These are phyloP conservation scores for Lytechinus pictus DNA, from an alignment of 35 echinoderm and acorn worm genomes.

Conservation along the genomic window DNA sequence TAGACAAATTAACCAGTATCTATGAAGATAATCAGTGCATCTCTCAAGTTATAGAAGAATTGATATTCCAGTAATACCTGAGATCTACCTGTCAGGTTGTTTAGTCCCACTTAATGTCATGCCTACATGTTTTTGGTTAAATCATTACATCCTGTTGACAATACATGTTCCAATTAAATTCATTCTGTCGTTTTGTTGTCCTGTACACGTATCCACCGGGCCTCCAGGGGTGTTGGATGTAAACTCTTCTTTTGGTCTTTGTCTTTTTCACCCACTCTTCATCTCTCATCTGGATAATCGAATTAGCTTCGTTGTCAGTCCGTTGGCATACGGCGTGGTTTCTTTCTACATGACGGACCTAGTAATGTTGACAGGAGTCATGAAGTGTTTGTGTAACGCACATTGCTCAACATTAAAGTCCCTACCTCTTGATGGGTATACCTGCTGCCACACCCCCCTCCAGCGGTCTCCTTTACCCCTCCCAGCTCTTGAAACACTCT, in stretches of 20 bases:
- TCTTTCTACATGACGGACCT: background rate
- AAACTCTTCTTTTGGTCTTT: background rate
- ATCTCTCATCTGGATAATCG: background rate
- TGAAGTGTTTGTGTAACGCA: background rate
- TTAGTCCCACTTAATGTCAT: background rate
- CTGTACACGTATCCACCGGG: background rate
- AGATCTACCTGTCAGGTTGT: background rate
- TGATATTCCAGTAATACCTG: background rate
- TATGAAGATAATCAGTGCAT: too few species aligned
- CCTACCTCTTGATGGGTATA: background rate
- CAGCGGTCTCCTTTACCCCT: background rate
- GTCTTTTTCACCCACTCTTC: background rate
- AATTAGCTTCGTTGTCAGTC: background rate
- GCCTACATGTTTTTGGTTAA: background rate
- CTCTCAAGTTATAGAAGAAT: too few species aligned
- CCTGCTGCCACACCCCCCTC: background rate
- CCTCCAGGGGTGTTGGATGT: background rate
- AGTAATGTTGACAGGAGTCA: slow-evolving; percentile 1
- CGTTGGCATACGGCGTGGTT: background rate
- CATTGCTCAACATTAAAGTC: slow-evolving; percentile 9
- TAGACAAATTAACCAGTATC: too few species aligned
- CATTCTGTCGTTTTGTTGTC: background rate
- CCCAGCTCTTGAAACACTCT: background rate
- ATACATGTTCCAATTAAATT: slow-evolving; percentile 14
- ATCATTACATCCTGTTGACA: background rate